phyloP scores from a whole-genome alignment of 2,797 vertebrate genomes.

The Rhinogobio ventralis region DNA sequence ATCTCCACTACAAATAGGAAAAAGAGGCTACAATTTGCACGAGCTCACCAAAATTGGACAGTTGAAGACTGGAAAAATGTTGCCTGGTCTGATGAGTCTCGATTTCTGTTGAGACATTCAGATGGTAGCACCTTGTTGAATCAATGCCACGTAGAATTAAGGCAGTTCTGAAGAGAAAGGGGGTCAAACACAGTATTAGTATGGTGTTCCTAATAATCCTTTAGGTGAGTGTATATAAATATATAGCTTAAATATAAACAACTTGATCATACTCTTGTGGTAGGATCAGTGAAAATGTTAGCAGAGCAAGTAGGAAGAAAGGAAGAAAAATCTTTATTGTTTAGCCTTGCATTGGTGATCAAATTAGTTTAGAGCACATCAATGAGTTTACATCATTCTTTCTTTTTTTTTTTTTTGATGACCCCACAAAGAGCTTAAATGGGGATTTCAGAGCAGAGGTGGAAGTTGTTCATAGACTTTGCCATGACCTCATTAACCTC shows the following conservation, averaged over 20 bases:
- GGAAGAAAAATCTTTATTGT: not conserved
- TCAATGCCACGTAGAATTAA: too few species aligned
- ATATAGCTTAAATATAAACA: not conserved
- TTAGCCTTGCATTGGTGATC: not conserved
- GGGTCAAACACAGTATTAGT: too few species aligned
- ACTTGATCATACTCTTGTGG: not conserved
- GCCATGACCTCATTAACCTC: constrained; percentile 10
- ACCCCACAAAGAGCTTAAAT: not conserved
- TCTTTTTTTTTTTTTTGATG: not conserved
- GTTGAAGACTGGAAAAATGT: too few species aligned
- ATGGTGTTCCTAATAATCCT: too few species aligned
- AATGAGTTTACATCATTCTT: not conserved
- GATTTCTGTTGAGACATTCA: too few species aligned
- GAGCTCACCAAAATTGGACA: too few species aligned
- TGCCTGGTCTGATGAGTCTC: too few species aligned
- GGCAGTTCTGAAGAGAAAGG: too few species aligned
- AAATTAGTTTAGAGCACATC: not conserved
- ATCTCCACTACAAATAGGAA: too few species aligned
- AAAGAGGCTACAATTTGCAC: too few species aligned
- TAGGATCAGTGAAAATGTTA: not conserved
- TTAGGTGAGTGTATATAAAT: too few species aligned
- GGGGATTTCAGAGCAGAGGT: not conserved
- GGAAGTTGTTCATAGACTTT: not conserved
- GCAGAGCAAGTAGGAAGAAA: not conserved
- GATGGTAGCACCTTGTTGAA: too few species aligned